Conservation (phyloP, 2,888 invertebrate species). For the Sinodicranocentrus sp. region DNA sequence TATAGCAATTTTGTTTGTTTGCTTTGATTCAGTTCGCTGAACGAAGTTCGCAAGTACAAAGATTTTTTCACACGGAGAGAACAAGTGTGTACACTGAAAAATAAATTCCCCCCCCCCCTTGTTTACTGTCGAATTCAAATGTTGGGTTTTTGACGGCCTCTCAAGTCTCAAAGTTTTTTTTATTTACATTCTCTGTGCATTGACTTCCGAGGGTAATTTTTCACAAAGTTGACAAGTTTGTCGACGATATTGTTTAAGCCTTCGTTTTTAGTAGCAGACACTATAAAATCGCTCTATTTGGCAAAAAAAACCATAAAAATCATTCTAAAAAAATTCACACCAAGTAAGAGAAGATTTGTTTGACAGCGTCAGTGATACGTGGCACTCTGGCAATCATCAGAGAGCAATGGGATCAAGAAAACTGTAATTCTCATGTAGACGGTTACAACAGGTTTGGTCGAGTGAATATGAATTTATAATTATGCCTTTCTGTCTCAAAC, state of each 20-base stretch:
- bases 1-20: neutral
- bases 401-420: neutral
- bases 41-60: neutral
- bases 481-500: too few species aligned
- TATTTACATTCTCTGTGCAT: neutral
- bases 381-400: too few species aligned
- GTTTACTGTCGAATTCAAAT: too few species aligned
- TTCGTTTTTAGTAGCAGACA: too few species aligned
- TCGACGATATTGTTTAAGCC: neutral
- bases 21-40: neutral
- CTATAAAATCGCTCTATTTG: too few species aligned
- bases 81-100: neutral
- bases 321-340: neutral
- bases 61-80: neutral
- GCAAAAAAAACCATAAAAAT: neutral
- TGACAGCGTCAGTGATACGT: neutral
- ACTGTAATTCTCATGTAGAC: too few species aligned
- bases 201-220: slow-evolving; percentile 3
- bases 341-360: neutral
- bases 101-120: neutral
- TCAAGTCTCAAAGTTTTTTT: neutral
- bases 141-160: neutral
- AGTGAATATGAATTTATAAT: too few species aligned
- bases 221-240: neutral
- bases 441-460: too few species aligned